These are phyloP conservation scores for Pentamera pediparva DNA, from an alignment of 53 echinoderm and acorn worm genomes.

Conservation along the genomic window DNA sequence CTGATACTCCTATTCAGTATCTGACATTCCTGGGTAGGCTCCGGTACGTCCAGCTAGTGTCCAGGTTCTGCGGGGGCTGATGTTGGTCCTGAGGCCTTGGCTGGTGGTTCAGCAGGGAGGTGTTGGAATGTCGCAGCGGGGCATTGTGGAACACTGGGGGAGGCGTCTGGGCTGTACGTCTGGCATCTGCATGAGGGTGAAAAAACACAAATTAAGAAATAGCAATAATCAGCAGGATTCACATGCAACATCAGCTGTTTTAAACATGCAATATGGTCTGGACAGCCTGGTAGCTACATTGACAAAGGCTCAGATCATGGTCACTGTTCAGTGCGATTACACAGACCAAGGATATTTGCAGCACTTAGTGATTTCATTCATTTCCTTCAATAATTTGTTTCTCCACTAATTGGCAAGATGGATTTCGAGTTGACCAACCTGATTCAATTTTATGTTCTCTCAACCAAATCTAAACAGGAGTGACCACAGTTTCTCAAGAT, in stretches of 20 bases:
- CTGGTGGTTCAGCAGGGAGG: conserved; percentile 60
- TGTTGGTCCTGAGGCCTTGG: conserved; percentile 1
- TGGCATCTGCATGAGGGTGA: conserved; percentile 30
- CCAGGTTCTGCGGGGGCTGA: conserved; percentile 45
- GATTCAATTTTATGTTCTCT: too few relatives aligned
- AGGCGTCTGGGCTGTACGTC: conserved; percentile 46
- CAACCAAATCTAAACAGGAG: too few relatives aligned
- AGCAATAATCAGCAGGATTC: too few relatives aligned
- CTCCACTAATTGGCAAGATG: too few relatives aligned
- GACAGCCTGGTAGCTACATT: too few relatives aligned
- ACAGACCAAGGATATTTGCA: background rate
- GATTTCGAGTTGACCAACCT: too few relatives aligned
- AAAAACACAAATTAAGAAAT: background rate
- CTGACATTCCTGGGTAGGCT: conserved; percentile 79
- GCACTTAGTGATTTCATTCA: background rate
- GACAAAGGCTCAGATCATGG: too few relatives aligned
- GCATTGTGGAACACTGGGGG: conserved; percentile 58
- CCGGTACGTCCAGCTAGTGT: conserved; percentile 78
- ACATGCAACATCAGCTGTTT: too few relatives aligned
- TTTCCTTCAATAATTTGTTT: background rate
- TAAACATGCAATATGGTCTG: too few relatives aligned
- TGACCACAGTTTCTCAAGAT: too few relatives aligned
- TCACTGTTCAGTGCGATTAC: too few relatives aligned
- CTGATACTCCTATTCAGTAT: conserved; percentile 32
- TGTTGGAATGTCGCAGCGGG: conserved; percentile 45